A percentile compares a stretch with the other conserved stretches of the same genome.
Conservation (phyloP, 1,140 invertebrate species). For the Cotesia vestalis region DNA sequence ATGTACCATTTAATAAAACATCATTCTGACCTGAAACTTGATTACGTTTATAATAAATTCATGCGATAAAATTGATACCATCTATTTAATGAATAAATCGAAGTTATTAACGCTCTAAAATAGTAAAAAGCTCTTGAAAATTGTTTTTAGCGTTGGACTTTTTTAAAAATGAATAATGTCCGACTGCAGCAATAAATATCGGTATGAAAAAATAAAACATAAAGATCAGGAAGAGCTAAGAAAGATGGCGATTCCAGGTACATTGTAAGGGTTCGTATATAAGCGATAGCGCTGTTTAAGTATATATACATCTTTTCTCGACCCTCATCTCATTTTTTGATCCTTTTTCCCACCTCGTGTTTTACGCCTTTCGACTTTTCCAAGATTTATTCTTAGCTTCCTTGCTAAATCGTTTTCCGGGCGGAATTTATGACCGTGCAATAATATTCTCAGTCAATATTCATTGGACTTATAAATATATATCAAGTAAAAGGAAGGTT, state of each 20-base stretch:
- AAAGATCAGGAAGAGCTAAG: not conserved
- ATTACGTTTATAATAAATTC: too few species aligned
- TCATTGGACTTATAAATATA: constrained; percentile 8
- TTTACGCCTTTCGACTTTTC: constrained; percentile 66
- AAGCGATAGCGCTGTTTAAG: not conserved
- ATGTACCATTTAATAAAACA: too few species aligned
- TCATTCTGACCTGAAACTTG: too few species aligned
- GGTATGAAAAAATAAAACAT: not conserved
- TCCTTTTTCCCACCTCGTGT: constrained; percentile 47
- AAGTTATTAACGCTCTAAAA: too few species aligned
- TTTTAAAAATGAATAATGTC: constrained; percentile 21
- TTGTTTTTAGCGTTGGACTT: not conserved
- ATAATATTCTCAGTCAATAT: constrained; percentile 40
- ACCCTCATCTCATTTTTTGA: not conserved
- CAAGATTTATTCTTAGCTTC: constrained; percentile 65
- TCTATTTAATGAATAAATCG: too few species aligned
- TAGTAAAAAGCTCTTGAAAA: too few species aligned
- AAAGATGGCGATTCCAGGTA: too few species aligned
- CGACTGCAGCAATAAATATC: constrained; percentile 20
- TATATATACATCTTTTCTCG: constrained; percentile 5
- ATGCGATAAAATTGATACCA: too few species aligned
- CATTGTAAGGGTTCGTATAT: not conserved
- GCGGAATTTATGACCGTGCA: constrained; percentile 63
- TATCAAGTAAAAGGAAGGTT: not conserved
- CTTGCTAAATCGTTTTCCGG: constrained; percentile 66